Conservation (phyloP, 2,888 invertebrate genomes). For the Euplexia lucipara region DNA sequence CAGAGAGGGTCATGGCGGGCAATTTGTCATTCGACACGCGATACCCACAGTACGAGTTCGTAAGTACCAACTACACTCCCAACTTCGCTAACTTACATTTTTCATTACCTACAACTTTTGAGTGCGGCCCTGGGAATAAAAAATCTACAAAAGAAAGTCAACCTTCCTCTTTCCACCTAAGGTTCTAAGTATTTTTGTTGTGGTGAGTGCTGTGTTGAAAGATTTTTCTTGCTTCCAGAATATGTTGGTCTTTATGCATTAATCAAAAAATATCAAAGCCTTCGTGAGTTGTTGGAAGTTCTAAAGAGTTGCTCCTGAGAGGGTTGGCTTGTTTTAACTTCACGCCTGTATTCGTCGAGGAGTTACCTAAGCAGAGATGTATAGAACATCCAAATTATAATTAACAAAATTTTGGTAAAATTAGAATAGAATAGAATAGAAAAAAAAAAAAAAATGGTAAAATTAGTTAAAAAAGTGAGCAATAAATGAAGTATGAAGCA, state of each 20-base stretch:
- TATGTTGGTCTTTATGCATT: constrained; percentile 60
- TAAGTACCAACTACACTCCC: constrained; percentile 74
- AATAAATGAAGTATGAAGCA: too few species aligned
- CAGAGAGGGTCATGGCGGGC: constrained; percentile 73
- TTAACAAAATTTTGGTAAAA: too few species aligned
- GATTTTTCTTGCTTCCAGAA: constrained; percentile 58
- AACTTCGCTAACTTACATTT: constrained; percentile 83
- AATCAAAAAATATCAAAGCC: constrained; percentile 65
- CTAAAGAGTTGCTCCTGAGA: constrained; percentile 50
- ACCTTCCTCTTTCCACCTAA: constrained; percentile 30
- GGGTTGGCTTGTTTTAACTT: constrained; percentile 33
- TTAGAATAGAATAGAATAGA: too few species aligned
- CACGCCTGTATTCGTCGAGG: too few species aligned
- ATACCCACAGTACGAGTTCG: constrained; percentile 79
- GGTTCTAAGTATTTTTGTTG: constrained; percentile 22
- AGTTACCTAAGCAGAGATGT: too few species aligned
- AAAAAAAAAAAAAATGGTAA: too few species aligned
- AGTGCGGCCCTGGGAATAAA: constrained; percentile 61
- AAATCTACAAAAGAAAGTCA: constrained; percentile 25
- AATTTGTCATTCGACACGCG: constrained; percentile 88
- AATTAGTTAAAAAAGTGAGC: too few species aligned
- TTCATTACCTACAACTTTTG: constrained; percentile 79
- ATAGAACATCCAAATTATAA: too few species aligned
- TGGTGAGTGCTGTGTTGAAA: constrained; percentile 26
- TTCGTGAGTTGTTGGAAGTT: constrained; percentile 55